These are phyloP conservation scores for Zootoca vivipara DNA, from an alignment of 2,113 vertebrate species.

Conservation along the genomic window DNA sequence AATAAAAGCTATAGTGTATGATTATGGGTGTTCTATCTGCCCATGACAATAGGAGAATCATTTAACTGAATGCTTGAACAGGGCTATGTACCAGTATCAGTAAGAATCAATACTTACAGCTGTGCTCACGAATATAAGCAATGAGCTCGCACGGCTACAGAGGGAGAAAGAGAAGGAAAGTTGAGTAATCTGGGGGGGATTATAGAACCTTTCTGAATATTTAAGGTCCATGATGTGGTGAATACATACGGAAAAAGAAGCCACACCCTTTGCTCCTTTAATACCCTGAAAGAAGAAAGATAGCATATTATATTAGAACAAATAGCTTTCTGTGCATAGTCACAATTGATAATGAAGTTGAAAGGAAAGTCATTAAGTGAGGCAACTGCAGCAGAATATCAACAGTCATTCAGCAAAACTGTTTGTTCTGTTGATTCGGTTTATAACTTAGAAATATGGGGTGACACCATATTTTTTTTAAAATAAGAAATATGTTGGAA, in stretches of 20 bases:
- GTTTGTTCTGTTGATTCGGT: not conserved
- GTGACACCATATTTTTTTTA: too few species aligned
- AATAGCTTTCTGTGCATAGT: not conserved
- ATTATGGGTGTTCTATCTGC: not conserved
- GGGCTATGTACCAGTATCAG: not conserved
- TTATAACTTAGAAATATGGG: not conserved
- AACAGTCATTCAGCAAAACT: not conserved
- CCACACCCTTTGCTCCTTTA: not conserved
- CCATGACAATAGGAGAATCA: not conserved
- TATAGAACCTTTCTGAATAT: not conserved
- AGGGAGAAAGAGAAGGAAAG: not conserved
- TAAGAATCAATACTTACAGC: not conserved
- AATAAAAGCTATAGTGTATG: not conserved
- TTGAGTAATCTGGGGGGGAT: not conserved
- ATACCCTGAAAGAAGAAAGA: slow-evolving; percentile 1
- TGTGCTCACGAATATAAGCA: slow-evolving; percentile 13
- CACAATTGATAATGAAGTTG: not conserved
- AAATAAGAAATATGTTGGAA: too few species aligned
- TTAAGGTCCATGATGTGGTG: not conserved
- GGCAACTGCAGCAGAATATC: not conserved
- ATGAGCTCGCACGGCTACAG: slow-evolving; percentile 17
- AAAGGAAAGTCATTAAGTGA: not conserved
- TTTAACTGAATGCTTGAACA: not conserved
- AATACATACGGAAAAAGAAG: slow-evolving; percentile 25
- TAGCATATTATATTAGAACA: not conserved